Conservation (phyloP, 2,797 vertebrate genomes). For the Coregonus sp. region DNA sequence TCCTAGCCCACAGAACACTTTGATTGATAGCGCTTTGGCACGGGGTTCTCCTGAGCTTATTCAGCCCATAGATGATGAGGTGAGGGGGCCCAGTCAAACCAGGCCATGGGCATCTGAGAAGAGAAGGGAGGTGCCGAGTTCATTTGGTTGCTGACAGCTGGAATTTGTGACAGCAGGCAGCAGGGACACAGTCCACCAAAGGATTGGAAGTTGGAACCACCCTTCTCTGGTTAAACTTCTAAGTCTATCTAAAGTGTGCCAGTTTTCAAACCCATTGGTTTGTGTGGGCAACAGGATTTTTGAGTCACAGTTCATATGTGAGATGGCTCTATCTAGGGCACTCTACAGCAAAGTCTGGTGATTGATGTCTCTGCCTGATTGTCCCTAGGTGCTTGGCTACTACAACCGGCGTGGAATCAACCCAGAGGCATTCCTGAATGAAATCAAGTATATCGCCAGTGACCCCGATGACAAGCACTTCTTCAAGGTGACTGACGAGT, state of each 20-base stretch:
- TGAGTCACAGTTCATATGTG: background rate
- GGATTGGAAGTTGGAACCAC: background rate
- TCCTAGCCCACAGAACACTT: conserved; percentile 42
- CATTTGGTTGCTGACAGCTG: conserved; percentile 20
- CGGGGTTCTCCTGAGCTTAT: conserved; percentile 26
- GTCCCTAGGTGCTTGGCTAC: conserved; percentile 89
- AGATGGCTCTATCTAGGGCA: background rate
- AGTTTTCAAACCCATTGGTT: no score
- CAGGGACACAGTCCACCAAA: background rate
- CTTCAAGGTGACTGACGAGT: conserved; percentile 96
- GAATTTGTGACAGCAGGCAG: background rate
- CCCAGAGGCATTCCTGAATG: conserved; percentile 91
- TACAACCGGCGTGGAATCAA: conserved; percentile 97
- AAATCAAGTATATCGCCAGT: conserved; percentile 96
- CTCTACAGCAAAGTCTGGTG: background rate
- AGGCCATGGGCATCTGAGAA: conserved; percentile 8
- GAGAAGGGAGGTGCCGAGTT: conserved; percentile 16
- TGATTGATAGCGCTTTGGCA: conserved; percentile 36
- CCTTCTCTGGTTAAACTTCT: no score
- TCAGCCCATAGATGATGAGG: background rate
- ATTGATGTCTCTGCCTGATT: background rate
- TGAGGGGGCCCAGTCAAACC: background rate
- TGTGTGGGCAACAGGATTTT: background rate
- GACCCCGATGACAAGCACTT: conserved; percentile 98
- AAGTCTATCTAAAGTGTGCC: no score